These are phyloP conservation scores for Lycophotia porphyrea DNA, from an alignment of 2,888 invertebrate species.

Conservation along the genomic window DNA sequence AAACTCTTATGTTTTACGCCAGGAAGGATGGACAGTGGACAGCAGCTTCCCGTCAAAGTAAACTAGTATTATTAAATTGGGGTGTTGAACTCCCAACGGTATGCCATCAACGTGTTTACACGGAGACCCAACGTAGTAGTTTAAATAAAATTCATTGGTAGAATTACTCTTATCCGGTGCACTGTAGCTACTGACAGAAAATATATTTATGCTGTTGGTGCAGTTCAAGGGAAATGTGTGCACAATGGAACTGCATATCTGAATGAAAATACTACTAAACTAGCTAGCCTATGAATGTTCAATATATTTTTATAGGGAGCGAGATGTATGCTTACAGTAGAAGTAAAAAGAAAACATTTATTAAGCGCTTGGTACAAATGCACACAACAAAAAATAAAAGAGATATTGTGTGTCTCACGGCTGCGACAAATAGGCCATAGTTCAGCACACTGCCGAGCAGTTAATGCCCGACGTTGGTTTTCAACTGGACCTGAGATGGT, in stretches of 20 bases:
- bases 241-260: not conserved
- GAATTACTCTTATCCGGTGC: conserved; percentile 64
- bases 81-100: conserved; percentile 56
- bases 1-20: not conserved
- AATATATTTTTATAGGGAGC: not conserved
- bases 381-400: too few species aligned
- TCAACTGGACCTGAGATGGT: too few species aligned
- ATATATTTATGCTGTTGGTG: conserved; percentile 7
- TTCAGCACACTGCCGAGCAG: too few species aligned
- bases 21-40: conserved; percentile 3
- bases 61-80: conserved; percentile 22
- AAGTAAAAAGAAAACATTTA: not conserved
- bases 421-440: too few species aligned
- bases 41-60: conserved; percentile 14
- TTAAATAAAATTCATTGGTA: conserved; percentile 63
- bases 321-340: not conserved
- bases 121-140: conserved; percentile 39
- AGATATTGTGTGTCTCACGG: too few species aligned
- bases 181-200: conserved; percentile 19
- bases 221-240: conserved; percentile 35
- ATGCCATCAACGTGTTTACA: conserved; percentile 35
- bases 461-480: too few species aligned
- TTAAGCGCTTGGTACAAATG: too few species aligned
- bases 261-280: not conserved
- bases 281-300: not conserved